Evolutionary conservation across 2,797 vertebrate genomes (phyloP), one percentile per base, ranked within the genome.

Genomic region (Rachycentron canadum): DNA sequence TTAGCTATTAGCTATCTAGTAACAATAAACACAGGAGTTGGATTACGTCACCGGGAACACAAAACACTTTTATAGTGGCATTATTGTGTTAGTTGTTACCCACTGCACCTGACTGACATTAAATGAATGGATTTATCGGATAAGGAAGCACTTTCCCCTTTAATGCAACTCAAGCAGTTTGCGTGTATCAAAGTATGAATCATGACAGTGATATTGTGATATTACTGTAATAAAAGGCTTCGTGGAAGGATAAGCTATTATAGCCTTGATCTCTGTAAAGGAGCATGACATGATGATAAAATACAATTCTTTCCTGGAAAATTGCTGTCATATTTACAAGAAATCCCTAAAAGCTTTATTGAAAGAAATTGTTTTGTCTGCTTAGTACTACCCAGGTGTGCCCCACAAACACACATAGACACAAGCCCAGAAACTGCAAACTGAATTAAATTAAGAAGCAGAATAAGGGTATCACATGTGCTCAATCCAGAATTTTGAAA

Each of bases 61-160:
- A 52, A 38, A 49, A 58, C 0, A 25, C 5, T 3, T 45, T 1
- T n/a, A 2, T 19, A 10, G n/a, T 30, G 0, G 43, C 65, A 38
- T n/a, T 21, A 60, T 66, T 79, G 60, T 73, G 23, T 65, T 21
- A 65, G 16, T 11, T 58, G 3, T 36, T 32, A 1, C 50, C 16
- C 21, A 21, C 34, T 43, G 36, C 3, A 62, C 8, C 49, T 55
- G 17, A 26, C 34, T 0, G 1, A 2, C 7, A 17, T 23, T 13
- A 23, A 47, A 36, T 47, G 5, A 62, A 61, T 71, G 5, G 32
- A 23, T 12, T 79, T 70, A 53, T 50, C 67, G 73, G 40, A 79
- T 17, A 7, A 71, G 79, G 78, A 84, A 76, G 84, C 66, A 7
- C 14, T 19, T 49, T 7, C 13, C 23, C 47, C 30, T 21, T 6